Evolutionary conservation across 2,888 invertebrate genomes (phyloP).

Genomic region (Catocala nupta): DNA sequence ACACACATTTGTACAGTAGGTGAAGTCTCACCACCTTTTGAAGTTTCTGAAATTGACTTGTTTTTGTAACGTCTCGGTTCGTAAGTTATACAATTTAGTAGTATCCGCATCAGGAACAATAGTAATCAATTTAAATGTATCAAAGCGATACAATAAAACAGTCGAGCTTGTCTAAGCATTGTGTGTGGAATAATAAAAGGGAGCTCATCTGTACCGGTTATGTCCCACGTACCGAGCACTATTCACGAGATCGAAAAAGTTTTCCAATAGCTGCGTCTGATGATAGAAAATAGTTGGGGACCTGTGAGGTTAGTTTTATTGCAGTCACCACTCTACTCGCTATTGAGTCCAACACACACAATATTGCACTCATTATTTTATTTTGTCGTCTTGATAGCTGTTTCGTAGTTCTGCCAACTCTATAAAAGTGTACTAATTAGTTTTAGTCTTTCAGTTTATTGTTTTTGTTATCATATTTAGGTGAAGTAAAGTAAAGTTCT

Average conservation of each 20-base stretch:
- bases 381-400: constrained; percentile 24
- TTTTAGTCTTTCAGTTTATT: no score
- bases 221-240: constrained; percentile 78
- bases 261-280: constrained; percentile 82
- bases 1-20: no score
- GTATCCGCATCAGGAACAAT: constrained; percentile 52
- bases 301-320: constrained; percentile 74
- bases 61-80: neutral
- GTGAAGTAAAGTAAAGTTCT: no score
- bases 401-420: constrained; percentile 25
- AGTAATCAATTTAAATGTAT: constrained; percentile 62
- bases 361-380: constrained; percentile 51
- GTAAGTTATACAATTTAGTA: constrained; percentile 48
- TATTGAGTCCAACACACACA: constrained; percentile 35
- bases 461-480: no score
- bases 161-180: constrained; percentile 68
- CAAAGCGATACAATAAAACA: constrained; percentile 67
- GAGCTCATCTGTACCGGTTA: constrained; percentile 75
- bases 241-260: constrained; percentile 83
- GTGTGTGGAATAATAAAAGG: constrained; percentile 76
- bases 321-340: constrained; percentile 55
- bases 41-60: no score
- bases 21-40: no score
- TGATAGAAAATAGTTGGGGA: constrained; percentile 80
- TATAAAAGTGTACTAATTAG: neutral